A percentile compares a stretch with the other conserved stretches of the same genome.
phyloP scores from a whole-genome alignment of 2,113 vertebrate species.

The Pantherophis guttatus region DNA sequence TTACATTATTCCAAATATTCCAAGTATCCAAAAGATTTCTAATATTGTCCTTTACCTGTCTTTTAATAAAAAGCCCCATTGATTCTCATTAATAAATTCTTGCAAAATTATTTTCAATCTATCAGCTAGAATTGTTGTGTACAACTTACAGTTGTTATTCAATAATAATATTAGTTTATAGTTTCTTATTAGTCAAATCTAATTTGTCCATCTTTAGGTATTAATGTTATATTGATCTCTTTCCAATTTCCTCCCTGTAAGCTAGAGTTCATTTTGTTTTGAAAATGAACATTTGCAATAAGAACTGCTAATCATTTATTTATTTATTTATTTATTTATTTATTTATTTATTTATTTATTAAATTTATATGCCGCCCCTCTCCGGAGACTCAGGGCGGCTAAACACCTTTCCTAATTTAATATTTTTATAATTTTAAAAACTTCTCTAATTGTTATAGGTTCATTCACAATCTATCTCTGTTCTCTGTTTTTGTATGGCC shows the following conservation, averaged over 20 bases:
- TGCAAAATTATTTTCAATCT: not conserved
- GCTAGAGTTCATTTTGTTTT: not conserved
- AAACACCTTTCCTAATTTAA: not conserved
- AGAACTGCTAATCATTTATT: not conserved
- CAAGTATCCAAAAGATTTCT: not conserved
- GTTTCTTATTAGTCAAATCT: not conserved
- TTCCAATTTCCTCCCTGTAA: not conserved
- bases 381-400: not conserved
- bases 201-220: not conserved
- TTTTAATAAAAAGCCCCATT: not conserved
- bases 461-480: not conserved
- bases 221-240: not conserved
- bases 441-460: not conserved
- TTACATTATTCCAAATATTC: not conserved
- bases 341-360: no score
- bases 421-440: not conserved
- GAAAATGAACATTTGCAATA: not conserved
- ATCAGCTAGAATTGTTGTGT: not conserved
- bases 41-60: not conserved
- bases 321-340: no score
- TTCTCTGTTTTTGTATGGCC: not conserved
- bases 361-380: no score
- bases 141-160: not conserved
- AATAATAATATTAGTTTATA: not conserved
- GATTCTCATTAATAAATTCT: not conserved